Conservation (phyloP, 1,140 invertebrate genomes). For the Brachionus rubens region DNA sequence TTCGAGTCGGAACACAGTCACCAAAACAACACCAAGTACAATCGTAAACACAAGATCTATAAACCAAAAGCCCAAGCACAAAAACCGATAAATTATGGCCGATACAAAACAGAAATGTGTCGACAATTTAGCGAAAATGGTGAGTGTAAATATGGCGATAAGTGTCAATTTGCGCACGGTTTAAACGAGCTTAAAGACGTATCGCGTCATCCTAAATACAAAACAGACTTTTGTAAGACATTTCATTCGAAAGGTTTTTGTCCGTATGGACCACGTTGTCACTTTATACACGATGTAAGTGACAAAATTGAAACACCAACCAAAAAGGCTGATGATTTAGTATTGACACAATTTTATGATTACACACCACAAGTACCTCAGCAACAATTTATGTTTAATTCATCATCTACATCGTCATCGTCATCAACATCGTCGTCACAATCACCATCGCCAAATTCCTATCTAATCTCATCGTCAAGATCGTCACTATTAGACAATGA, state of each 20-base stretch:
- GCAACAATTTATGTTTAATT: neutral
- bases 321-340: neutral
- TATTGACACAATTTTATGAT: neutral
- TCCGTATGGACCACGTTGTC: constrained; percentile 50
- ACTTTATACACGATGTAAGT: constrained; percentile 49
- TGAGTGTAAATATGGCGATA: constrained; percentile 50
- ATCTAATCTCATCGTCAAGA: constrained; percentile 22
- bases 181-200: constrained; percentile 48
- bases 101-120: constrained; percentile 53
- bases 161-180: constrained; percentile 52
- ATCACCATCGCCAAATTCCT: constrained; percentile 42
- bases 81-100: constrained; percentile 20
- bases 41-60: neutral
- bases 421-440: constrained; percentile 39
- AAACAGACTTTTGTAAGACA: constrained; percentile 50
- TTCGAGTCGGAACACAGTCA: neutral
- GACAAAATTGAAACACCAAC: neutral
- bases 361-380: constrained; percentile 26
- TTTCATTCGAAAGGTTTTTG: constrained; percentile 51
- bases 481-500: constrained; percentile 3
- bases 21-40: no score
- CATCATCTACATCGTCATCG: neutral
- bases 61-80: neutral
- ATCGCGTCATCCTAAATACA: constrained; percentile 51
- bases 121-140: constrained; percentile 49